Evolutionary conservation across 2,888 invertebrate species (phyloP), one percentile per base, ranked within the genome.

Genomic region (Heliconius hortense): DNA sequence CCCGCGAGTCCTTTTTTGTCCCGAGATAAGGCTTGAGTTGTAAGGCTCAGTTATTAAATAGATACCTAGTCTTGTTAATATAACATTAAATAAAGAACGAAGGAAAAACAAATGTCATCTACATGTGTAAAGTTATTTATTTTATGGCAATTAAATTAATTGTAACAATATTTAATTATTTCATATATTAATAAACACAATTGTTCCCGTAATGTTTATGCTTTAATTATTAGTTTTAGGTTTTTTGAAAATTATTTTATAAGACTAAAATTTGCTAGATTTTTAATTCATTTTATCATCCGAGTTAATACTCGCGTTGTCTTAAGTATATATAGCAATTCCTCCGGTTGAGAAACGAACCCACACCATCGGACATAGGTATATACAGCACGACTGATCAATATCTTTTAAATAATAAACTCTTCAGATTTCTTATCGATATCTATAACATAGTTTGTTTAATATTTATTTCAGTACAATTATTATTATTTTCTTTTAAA

Each of bases 1-100:
- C 24, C 39, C 35, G 64, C 64, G 64, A n/a, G 35, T 64, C 15
- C 63, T 21, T 39, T 53, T 66, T 66, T 39, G 31, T 66, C 35
- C 15, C 10, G 64, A 66, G 39, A 66, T 66, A 35, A 66, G 39
- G 39, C 24, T n/a, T 24, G 39, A 66, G 8, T 66, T 66, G n/a
- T 66, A 13, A 66, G 24, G 15, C 24, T 66, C 64, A 35, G n/a
- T 64, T 64, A 35, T 39, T n/a, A 64, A 64, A 64, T 43, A 43
- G 8, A 39, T 43, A 48, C 48, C 48, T 48, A 43, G 15, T 66
- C 24, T 15, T 43, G 43, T 66, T 24, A 64, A 35, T n/a, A 35
- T 21, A 35, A 2, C 39, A 35, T 13, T 35, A 64, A 24, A 64
- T 39, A 64, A 24, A 7, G 15, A 66, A 24, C n/a, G 21, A 39